Evolutionary conservation across 2,113 vertebrate species (phyloP).

Genomic region (Orthochromis indermauri): DNA sequence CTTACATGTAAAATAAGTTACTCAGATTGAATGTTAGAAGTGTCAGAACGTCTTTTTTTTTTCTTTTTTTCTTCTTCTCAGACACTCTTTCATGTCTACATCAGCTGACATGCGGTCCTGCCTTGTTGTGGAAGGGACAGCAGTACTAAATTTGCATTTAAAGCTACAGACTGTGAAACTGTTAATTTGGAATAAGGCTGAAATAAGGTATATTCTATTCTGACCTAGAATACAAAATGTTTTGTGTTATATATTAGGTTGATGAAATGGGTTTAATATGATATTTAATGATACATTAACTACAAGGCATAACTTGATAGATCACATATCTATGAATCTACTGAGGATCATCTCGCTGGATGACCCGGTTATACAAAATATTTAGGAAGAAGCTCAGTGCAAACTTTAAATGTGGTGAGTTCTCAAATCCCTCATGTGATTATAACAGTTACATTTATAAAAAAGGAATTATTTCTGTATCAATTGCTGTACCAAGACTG

Average conservation of each 20-base stretch:
- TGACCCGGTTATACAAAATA: accelerated
- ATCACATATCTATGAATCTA: background rate
- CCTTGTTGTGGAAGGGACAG: background rate
- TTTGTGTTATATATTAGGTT: background rate
- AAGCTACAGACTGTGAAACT: background rate
- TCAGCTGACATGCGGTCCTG: background rate
- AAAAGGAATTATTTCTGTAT: background rate
- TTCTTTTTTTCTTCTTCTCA: background rate
- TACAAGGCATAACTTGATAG: background rate
- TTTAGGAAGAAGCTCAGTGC: background rate
- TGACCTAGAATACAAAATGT: background rate
- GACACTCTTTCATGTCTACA: background rate
- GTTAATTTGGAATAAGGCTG: background rate
- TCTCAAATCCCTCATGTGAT: background rate
- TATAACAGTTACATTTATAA: background rate
- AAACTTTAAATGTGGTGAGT: background rate
- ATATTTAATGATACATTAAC: background rate
- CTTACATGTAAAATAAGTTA: background rate
- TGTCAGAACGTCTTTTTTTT: accelerated
- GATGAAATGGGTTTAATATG: background rate
- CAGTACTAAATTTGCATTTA: background rate
- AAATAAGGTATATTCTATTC: background rate
- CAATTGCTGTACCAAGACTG: background rate
- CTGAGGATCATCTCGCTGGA: background rate
- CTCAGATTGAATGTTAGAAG: background rate